Base-by-base conservation (phyloP, 2,888 invertebrate genomes). In the Eristalis arbustorum region DNA sequence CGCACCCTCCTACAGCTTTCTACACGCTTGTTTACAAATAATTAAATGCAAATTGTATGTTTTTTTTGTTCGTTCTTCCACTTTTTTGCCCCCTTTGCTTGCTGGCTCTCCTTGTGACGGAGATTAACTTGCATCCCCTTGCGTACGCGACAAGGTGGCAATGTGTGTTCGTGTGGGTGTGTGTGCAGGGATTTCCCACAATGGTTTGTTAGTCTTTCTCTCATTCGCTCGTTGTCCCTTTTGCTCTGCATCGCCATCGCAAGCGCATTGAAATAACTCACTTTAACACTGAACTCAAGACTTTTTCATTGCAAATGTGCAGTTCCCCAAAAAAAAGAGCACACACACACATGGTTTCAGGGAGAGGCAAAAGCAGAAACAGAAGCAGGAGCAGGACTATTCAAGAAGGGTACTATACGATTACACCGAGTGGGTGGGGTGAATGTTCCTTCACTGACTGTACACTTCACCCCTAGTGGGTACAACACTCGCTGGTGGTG, bases 21-120 rank as follows among this genome's bases (percentile, higher is more conserved):
- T 56, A 64, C 74, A 71, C 66, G 71, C 69, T 83, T 87, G 87
- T 87, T 87, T 87, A 87, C 87, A 87, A 87, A 87, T 87, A 87
- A 87, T 87, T 87, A 83, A 87, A 83, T 87, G 83, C 72, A 87
- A 76, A 80, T 80, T 49, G 49, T 49, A 4, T 18, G 4, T 5
- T 76, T 64, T 56, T 71, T 14, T 61, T 31, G 31, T 31, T 31
- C 31, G 31, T 64, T 57, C 59, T 40, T 59, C 66, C 18, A 18
- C 18, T 49, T 49, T 42, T 42, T 42, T 14, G n/a, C n/a, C n/a
- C 49, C 68, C 66, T 66, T 14, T 63, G 37, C 8, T 40, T n/a
- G 31, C 37, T 78, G 59, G 61, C 69, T 49, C 62, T 68, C 64
- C 49, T 22, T 10, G 69, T 79, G 42, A 64, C 56, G 67, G 67